Conservation (phyloP, 2,113 vertebrate genomes). For the Rhegmatorhina hoffmannsi region DNA sequence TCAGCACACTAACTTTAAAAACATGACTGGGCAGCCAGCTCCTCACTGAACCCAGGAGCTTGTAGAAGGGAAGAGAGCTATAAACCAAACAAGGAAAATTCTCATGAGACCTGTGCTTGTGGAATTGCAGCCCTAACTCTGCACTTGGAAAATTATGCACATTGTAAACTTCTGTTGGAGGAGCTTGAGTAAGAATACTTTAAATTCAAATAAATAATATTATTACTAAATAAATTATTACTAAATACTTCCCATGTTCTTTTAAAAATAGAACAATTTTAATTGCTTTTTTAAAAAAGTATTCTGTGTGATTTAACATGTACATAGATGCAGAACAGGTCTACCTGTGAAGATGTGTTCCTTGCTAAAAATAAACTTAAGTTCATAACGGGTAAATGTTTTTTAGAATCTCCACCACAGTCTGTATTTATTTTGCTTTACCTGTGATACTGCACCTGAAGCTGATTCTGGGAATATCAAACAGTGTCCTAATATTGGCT, state of each 20-base stretch:
- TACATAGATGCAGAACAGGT: background rate
- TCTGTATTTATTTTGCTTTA: constrained; percentile 41
- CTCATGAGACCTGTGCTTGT: background rate
- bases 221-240: background rate
- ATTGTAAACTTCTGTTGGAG: background rate
- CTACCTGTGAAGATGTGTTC: background rate
- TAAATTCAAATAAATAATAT: background rate
- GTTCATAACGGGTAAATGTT: background rate
- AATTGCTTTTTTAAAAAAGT: background rate
- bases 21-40: constrained; percentile 55
- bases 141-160: background rate
- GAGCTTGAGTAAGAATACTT: background rate
- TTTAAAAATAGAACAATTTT: background rate
- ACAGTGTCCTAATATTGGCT: constrained; percentile 16
- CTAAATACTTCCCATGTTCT: background rate
- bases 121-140: background rate
- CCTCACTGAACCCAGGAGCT: constrained; percentile 33
- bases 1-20: constrained; percentile 72
- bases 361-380: background rate
- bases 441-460: constrained; percentile 21
- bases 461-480: constrained; percentile 33
- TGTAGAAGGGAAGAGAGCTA: background rate
- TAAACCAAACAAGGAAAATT: background rate
- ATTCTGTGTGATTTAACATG: background rate
- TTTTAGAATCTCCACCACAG: background rate